A percentile compares a stretch with the other conserved stretches of the same genome.
phyloP scores from a whole-genome alignment of 1,140 invertebrate species.

The Drosophila kepulauana region DNA sequence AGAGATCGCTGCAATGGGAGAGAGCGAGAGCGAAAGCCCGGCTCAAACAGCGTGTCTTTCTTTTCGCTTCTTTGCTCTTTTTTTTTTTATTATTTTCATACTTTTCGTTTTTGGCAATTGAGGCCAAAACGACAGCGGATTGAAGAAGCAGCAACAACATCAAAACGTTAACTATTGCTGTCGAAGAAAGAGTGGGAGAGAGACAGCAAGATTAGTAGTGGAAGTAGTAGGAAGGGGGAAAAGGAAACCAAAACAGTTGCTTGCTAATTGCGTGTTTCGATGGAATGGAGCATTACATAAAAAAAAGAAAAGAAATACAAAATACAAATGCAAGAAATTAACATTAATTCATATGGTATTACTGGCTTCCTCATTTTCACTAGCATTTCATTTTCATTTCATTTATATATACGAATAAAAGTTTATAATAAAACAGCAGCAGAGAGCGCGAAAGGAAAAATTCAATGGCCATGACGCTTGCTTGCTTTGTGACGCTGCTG shows the following conservation, averaged over 20 bases:
- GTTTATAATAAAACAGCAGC: constrained; percentile 50
- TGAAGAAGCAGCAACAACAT: constrained; percentile 13
- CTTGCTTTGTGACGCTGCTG: constrained; percentile 32
- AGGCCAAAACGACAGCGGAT: constrained; percentile 50
- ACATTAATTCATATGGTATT: constrained; percentile 42
- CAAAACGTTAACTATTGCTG: constrained; percentile 40
- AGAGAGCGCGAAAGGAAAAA: constrained; percentile 57
- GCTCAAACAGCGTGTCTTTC: constrained; percentile 40
- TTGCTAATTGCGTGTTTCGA: constrained; percentile 35
- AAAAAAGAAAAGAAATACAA: neutral
- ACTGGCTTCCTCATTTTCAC: constrained; percentile 56
- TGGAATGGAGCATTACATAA: constrained; percentile 43
- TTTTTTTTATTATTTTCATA: constrained; percentile 18
- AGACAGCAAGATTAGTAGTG: neutral
- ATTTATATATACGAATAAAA: constrained; percentile 50
- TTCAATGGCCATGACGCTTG: constrained; percentile 86
- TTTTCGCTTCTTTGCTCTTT: constrained; percentile 13
- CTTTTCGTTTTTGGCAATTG: constrained; percentile 62
- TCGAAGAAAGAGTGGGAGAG: neutral
- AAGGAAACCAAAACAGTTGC: constrained; percentile 43
- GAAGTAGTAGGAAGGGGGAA: neutral
- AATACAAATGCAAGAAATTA: constrained; percentile 39
- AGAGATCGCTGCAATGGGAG: constrained; percentile 47
- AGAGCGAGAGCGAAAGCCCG: constrained; percentile 24
- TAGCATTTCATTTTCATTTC: constrained; percentile 65